These are phyloP conservation scores for Poeciliopsis infans DNA, from an alignment of 2,797 vertebrate species.

Conservation along the genomic window DNA sequence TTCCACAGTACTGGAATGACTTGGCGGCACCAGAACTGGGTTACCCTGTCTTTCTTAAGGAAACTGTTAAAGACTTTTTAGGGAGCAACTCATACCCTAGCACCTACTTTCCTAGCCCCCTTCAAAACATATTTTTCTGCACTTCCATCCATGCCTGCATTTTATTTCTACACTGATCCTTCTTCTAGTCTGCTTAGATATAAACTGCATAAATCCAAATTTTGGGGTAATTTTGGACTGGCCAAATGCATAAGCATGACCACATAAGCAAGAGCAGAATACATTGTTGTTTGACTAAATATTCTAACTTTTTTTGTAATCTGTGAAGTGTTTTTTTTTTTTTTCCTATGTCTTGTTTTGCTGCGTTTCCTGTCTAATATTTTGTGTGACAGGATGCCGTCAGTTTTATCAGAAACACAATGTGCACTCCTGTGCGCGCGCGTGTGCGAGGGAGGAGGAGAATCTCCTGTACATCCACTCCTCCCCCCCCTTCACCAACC, in stretches of 20 bases:
- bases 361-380: no score
- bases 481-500: conserved; percentile 68
- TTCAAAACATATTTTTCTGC: background rate
- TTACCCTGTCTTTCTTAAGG: background rate
- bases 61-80: background rate
- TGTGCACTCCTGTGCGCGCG: background rate
- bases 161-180: background rate
- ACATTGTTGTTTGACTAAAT: background rate
- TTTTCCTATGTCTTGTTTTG: no score
- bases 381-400: no score
- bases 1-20: background rate
- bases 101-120: background rate
- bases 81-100: background rate
- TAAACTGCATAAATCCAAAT: no score
- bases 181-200: background rate
- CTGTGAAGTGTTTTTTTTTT: background rate
- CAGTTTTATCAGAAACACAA: no score
- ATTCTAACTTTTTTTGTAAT: background rate
- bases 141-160: background rate
- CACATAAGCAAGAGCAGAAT: background rate
- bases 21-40: background rate
- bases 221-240: no score
- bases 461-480: no score
- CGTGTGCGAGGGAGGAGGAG: background rate
- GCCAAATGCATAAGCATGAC: background rate